Conservation (phyloP, 30 jellyfish, hydroid and myxozoan genomes). For the Aurelia aurita region DNA sequence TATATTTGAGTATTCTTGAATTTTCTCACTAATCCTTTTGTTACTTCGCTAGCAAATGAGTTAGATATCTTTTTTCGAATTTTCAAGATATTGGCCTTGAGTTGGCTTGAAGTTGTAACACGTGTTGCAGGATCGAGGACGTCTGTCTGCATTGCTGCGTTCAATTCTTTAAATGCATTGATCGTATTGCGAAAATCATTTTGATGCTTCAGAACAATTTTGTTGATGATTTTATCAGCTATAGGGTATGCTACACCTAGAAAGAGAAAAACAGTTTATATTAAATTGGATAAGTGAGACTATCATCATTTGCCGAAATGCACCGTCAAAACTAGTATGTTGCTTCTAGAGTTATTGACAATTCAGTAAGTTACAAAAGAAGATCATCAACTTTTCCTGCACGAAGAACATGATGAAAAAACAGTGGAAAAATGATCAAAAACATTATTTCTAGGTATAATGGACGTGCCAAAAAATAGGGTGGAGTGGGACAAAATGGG, state of each 20-base stretch:
- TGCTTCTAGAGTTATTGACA: too few species aligned
- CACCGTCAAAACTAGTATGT: too few species aligned
- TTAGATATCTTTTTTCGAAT: background rate
- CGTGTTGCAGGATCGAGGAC: constrained; percentile 21
- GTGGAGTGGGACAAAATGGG: too few species aligned
- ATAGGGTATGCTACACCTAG: constrained; percentile 26
- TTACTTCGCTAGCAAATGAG: constrained; percentile 13
- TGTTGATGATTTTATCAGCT: constrained; percentile 40
- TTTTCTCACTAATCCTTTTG: background rate
- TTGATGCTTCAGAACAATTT: constrained; percentile 18
- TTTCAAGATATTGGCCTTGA: background rate
- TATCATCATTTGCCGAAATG: too few species aligned
- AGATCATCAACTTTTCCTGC: too few species aligned
- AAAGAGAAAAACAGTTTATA: too few species aligned
- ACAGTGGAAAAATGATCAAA: too few species aligned
- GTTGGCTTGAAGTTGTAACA: background rate
- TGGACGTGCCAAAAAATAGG: too few species aligned
- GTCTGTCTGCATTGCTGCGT: constrained; percentile 15
- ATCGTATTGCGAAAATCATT: constrained; percentile 29
- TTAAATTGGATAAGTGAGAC: too few species aligned
- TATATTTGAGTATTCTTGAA: constrained; percentile 12
- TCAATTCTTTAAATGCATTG: constrained; percentile 6
- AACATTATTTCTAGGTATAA: too few species aligned
- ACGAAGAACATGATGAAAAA: too few species aligned
- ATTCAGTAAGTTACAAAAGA: too few species aligned